Conservation (phyloP, 2,888 invertebrate genomes). For the Drosophila prostipennis region DNA sequence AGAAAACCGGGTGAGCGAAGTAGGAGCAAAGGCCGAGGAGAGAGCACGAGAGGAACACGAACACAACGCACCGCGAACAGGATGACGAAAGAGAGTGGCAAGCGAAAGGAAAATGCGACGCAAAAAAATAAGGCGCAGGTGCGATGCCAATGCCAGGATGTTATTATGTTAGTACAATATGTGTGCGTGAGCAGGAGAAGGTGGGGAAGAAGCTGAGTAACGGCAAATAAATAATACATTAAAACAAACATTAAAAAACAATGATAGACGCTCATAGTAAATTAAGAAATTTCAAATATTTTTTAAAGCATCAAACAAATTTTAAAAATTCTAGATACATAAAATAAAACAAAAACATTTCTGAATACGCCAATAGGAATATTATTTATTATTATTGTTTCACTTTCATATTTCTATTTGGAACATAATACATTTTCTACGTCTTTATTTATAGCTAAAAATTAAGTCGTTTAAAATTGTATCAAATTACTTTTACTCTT, state of each 20-base stretch:
- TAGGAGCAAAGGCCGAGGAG: slow-evolving; percentile 35
- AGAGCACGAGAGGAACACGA: slow-evolving; percentile 2
- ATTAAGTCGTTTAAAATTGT: too few relatives aligned
- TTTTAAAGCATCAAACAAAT: too few relatives aligned
- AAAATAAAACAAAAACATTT: too few relatives aligned
- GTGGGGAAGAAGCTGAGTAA: neutral
- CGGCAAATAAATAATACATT: neutral
- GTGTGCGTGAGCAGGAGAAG: neutral
- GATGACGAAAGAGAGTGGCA: slow-evolving; percentile 55
- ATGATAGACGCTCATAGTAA: neutral
- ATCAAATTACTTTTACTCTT: too few relatives aligned
- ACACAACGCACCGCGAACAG: slow-evolving; percentile 1
- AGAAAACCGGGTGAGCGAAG: slow-evolving; percentile 46
- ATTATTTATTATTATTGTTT: too few relatives aligned
- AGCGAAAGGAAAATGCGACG: slow-evolving; percentile 73
- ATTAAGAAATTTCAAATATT: too few relatives aligned
- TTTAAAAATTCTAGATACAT: too few relatives aligned
- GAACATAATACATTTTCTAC: too few relatives aligned
- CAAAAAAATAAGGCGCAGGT: slow-evolving; percentile 71
- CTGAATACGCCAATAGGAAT: too few relatives aligned
- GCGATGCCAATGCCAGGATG: slow-evolving; percentile 55
- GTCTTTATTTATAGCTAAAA: too few relatives aligned
- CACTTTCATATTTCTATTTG: too few relatives aligned
- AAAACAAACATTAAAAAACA: neutral
- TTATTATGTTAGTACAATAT: neutral